Evolutionary conservation across 2,888 invertebrate species (phyloP).

Genomic region (Scelioninae gen. 2): DNA sequence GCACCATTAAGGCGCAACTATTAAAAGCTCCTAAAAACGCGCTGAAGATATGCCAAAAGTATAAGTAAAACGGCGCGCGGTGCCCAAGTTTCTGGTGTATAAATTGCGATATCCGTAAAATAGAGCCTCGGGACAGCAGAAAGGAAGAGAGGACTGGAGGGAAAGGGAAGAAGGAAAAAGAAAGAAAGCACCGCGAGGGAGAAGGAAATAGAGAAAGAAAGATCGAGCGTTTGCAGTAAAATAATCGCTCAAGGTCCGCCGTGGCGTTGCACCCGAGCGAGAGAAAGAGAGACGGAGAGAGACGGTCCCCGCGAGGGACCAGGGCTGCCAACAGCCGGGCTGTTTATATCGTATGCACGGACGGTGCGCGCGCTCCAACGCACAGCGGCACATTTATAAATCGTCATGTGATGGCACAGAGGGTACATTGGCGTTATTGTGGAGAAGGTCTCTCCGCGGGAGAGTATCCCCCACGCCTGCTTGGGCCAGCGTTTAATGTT

Average conservation of each 20-base stretch:
- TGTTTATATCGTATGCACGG: conserved; percentile 70
- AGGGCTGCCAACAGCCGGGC: conserved; percentile 72
- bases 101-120: conserved; percentile 57
- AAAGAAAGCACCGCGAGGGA: conserved; percentile 28
- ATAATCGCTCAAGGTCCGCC: conserved; percentile 75
- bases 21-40: conserved; percentile 51
- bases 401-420: conserved; percentile 43
- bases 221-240: conserved; percentile 70
- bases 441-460: conserved; percentile 16
- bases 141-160: conserved; percentile 43
- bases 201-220: conserved; percentile 50
- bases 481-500: conserved; percentile 53
- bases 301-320: conserved; percentile 55
- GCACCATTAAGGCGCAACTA: conserved; percentile 46
- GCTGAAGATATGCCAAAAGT: conserved; percentile 46
- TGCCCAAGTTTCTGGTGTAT: conserved; percentile 46
- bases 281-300: conserved; percentile 16
- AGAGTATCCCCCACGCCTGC: conserved; percentile 36
- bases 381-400: conserved; percentile 37
- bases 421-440: conserved; percentile 42
- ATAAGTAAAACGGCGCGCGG: conserved; percentile 45
- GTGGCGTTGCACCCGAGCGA: conserved; percentile 74
- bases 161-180: conserved; percentile 51
- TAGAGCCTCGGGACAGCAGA: conserved; percentile 62
- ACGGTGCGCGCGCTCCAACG: conserved; percentile 36